These are phyloP conservation scores for Candoia aspera DNA, from an alignment of 2,113 vertebrate species.

Conservation along the genomic window DNA sequence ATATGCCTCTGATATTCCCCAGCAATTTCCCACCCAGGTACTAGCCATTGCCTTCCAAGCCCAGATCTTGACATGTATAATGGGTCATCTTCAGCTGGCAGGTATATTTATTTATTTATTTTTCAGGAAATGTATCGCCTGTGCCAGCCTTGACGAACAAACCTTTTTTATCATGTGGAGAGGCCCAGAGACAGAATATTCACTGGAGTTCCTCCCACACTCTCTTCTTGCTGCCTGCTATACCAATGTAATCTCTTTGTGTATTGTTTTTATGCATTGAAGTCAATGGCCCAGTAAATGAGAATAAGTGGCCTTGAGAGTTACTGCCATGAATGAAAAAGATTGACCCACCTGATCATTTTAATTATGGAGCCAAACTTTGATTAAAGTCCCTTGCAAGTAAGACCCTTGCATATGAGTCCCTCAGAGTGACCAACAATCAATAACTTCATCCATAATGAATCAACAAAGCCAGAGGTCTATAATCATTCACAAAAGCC, in stretches of 20 bases:
- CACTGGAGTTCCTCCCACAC: neutral
- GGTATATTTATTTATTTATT: neutral
- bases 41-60: neutral
- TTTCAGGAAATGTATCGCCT: neutral
- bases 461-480: neutral
- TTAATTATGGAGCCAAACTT: neutral
- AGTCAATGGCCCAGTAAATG: neutral
- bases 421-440: neutral
- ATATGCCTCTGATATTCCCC: neutral
- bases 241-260: neutral
- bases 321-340: neutral
- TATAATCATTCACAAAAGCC: neutral
- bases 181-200: neutral
- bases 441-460: neutral
- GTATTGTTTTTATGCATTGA: neutral
- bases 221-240: neutral
- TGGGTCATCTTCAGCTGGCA: neutral
- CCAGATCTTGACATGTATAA: neutral
- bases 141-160: neutral
- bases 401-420: neutral
- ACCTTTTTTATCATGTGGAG: neutral
- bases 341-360: neutral
- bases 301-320: neutral
- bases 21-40: neutral
- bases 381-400: neutral